phyloP scores from a whole-genome alignment of 2,888 invertebrate species.

The Augiades crinisus region DNA sequence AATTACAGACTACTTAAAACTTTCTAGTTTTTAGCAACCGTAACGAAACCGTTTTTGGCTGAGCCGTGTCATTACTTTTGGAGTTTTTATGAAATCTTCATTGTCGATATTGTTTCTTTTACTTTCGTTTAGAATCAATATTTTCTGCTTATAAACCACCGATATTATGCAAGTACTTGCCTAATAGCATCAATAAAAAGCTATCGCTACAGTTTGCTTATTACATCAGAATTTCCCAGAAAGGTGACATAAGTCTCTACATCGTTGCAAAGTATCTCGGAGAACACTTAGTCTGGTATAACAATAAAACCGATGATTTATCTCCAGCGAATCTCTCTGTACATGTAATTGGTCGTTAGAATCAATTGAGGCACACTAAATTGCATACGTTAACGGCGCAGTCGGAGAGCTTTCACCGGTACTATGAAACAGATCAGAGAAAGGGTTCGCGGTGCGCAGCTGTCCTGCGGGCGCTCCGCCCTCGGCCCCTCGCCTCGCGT shows the following conservation, averaged over 20 bases:
- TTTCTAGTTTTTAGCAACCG: constrained; percentile 7
- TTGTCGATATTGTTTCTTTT: constrained; percentile 4
- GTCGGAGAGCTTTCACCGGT: constrained; percentile 59
- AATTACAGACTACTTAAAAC: constrained; percentile 8
- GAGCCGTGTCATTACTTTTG: constrained; percentile 3
- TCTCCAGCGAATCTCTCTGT: too few relatives aligned
- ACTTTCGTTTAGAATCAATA: constrained; percentile 4
- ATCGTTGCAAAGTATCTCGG: background rate
- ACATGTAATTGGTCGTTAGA: background rate
- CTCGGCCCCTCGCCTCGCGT: constrained; percentile 62
- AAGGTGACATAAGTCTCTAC: background rate
- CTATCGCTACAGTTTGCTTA: constrained; percentile 31
- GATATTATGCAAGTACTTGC: background rate
- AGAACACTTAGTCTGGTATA: too few relatives aligned
- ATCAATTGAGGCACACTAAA: background rate
- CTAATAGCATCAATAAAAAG: constrained; percentile 38
- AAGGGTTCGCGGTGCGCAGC: constrained; percentile 73
- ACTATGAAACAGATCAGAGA: constrained; percentile 61
- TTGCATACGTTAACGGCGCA: constrained; percentile 1
- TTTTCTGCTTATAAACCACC: constrained; percentile 1
- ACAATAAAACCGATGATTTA: too few relatives aligned
- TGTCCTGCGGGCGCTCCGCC: constrained; percentile 66
- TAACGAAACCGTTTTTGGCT: constrained; percentile 1
- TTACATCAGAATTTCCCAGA: background rate
- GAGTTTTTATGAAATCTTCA: constrained; percentile 6